phyloP scores from a whole-genome alignment of 2,113 vertebrate genomes.

The Erythrolamprus reginae region DNA sequence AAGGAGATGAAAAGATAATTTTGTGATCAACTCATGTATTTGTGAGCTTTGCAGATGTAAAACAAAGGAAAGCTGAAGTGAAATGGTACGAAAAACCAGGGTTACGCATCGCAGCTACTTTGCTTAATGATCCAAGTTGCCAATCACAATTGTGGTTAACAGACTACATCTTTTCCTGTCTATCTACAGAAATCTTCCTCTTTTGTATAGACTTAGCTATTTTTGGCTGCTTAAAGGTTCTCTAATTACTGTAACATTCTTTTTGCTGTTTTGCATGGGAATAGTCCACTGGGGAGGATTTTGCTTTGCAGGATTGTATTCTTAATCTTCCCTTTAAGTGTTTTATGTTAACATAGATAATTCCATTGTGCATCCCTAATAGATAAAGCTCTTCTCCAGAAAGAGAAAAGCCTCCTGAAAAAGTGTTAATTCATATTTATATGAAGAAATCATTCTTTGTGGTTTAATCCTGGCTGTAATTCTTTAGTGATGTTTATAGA shows the following conservation, averaged over 20 bases:
- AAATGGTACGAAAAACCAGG: neutral
- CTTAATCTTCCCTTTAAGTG: neutral
- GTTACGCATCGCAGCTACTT: neutral
- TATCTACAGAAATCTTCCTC: neutral
- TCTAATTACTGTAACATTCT: neutral
- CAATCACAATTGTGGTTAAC: neutral
- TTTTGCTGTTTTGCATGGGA: neutral
- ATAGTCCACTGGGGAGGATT: neutral
- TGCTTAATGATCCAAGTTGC: neutral
- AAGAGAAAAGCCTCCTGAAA: neutral
- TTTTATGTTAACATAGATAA: neutral
- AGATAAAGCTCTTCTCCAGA: neutral
- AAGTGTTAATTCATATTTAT: neutral
- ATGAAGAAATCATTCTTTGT: neutral
- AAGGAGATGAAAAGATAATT: neutral
- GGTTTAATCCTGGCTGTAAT: neutral
- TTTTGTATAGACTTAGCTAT: no score
- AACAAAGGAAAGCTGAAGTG: neutral
- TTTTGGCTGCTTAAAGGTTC: neutral
- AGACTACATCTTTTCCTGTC: neutral
- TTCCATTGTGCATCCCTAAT: neutral
- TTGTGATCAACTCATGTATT: neutral
- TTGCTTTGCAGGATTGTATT: neutral
- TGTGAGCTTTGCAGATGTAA: neutral
- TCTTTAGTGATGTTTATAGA: neutral